Percentiles rank a stretch among this genome's conserved stretches.
phyloP scores from a whole-genome alignment of 2,113 vertebrate species.

The Natator depressus region DNA sequence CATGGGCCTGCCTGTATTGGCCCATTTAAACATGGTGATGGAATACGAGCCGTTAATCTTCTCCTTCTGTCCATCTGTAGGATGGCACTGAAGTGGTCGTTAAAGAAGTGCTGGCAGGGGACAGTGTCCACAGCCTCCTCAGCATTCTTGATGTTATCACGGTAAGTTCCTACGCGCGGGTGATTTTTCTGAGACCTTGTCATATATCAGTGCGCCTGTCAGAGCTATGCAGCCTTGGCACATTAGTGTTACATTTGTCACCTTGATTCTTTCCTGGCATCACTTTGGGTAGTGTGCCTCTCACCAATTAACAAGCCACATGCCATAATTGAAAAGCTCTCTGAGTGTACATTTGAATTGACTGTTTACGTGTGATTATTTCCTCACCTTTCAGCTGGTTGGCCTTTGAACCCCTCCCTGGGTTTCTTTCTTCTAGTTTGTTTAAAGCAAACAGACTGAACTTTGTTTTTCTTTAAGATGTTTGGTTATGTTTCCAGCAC shows the following conservation, averaged over 20 bases:
- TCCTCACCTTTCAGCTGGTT: not conserved
- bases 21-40: rapidly evolving
- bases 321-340: not conserved
- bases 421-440: not conserved
- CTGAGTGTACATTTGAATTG: not conserved
- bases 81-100: conserved; percentile 91
- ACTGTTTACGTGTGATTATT: not conserved
- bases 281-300: not conserved
- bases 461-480: not conserved
- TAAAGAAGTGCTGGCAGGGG: conserved; percentile 92
- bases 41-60: not conserved
- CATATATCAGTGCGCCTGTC: rapidly evolving
- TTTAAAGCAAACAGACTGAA: not conserved
- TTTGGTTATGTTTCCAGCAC: not conserved
- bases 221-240: rapidly evolving
- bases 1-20: not conserved
- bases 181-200: not conserved
- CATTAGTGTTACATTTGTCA: rapidly evolving
- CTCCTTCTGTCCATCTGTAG: conserved; percentile 66
- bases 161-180: conserved; percentile 70
- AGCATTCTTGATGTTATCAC: conserved; percentile 95
- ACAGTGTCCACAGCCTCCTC: conserved; percentile 95
- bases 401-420: not conserved
- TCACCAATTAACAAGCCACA: not conserved
- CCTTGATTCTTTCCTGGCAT: not conserved